phyloP scores from a whole-genome alignment of 2,888 invertebrate genomes.

The Drosophila engyochracea region DNA sequence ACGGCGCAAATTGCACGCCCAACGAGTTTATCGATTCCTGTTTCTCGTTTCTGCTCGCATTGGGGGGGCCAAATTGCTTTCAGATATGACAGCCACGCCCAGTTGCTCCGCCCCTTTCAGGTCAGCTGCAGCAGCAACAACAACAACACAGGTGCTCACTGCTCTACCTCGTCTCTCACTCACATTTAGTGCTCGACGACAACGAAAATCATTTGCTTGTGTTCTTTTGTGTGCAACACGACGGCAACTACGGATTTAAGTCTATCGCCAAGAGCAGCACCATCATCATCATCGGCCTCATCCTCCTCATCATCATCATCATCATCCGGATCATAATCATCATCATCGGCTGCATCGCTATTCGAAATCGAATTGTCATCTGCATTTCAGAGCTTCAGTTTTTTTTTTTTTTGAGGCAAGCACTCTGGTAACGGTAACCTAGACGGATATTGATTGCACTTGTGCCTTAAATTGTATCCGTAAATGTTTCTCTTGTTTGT shows the following conservation, averaged over 20 bases:
- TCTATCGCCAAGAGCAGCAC: constrained; percentile 8
- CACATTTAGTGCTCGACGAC: constrained; percentile 54
- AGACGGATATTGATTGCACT: neutral
- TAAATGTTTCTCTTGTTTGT: neutral
- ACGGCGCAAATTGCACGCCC: constrained; percentile 77
- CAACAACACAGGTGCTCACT: constrained; percentile 31
- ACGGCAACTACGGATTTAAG: constrained; percentile 23
- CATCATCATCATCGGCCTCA: neutral
- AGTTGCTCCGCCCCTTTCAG: constrained; percentile 70
- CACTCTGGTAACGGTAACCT: neutral
- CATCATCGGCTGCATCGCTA: neutral
- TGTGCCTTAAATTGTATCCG: neutral
- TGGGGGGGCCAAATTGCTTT: constrained; percentile 68
- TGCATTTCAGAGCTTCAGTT: neutral
- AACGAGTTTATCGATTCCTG: constrained; percentile 79
- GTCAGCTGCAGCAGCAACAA: constrained; percentile 44
- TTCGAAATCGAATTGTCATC: constrained; percentile 15
- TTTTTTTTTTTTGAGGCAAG: neutral
- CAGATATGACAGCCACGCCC: constrained; percentile 76
- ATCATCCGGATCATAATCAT: constrained; percentile 4
- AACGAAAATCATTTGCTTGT: constrained; percentile 44
- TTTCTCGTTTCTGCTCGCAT: constrained; percentile 61
- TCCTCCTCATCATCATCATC: neutral
- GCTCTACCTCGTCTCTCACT: constrained; percentile 11
- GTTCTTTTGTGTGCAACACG: constrained; percentile 26